phyloP scores from a whole-genome alignment of 2,113 vertebrate species.

The Sminthopsis crassicaudata region DNA sequence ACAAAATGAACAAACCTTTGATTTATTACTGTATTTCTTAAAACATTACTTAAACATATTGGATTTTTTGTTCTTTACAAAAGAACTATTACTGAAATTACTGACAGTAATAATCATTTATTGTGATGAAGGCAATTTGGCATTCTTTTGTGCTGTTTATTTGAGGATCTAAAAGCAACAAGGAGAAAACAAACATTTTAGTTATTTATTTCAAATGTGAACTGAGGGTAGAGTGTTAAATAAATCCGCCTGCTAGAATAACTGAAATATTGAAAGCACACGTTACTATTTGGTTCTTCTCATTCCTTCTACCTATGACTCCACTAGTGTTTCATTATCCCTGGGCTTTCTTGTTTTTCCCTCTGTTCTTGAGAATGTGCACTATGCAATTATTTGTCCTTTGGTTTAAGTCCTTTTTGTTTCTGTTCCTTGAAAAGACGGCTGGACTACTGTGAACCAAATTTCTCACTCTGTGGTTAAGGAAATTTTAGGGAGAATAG shows the following conservation, averaged over 20 bases:
- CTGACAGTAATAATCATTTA: background rate
- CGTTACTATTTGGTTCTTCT: background rate
- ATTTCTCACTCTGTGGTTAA: background rate
- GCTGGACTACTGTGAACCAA: background rate
- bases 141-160: background rate
- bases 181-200: background rate
- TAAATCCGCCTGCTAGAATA: background rate
- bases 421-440: background rate
- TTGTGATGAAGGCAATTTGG: background rate
- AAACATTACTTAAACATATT: constrained; percentile 44
- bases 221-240: background rate
- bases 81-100: constrained; percentile 17
- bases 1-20: constrained; percentile 37
- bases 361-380: background rate
- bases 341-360: background rate
- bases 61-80: constrained; percentile 50
- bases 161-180: background rate
- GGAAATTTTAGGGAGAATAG: background rate
- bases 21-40: constrained; percentile 46
- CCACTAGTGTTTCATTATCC: background rate
- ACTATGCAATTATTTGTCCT: background rate
- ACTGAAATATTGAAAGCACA: background rate
- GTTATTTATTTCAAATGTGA: constrained; percentile 1
- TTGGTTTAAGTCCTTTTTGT: background rate
- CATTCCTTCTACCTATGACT: background rate